A percentile compares a stretch with the other conserved stretches of the same genome.
phyloP scores from a whole-genome alignment of 2,888 invertebrate genomes.

The Uloborus plumipes region DNA sequence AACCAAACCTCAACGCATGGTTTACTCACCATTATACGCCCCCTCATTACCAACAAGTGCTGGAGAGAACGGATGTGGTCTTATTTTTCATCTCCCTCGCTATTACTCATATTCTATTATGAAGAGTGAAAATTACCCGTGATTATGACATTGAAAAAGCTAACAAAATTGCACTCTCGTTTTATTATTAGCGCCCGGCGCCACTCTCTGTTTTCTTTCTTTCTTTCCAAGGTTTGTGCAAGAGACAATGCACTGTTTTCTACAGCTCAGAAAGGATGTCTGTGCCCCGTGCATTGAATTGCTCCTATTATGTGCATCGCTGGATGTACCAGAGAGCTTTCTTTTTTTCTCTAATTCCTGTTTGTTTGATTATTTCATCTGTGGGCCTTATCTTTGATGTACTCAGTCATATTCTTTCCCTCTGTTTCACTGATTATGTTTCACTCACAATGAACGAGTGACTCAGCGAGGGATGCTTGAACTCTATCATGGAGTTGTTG shows the following conservation, averaged over 20 bases:
- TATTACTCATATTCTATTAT: constrained; percentile 57
- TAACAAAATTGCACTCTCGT: constrained; percentile 52
- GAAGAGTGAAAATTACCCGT: constrained; percentile 61
- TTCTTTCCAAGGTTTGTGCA: not conserved
- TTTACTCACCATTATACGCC: constrained; percentile 21
- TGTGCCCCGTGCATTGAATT: constrained; percentile 38
- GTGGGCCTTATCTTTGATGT: constrained; percentile 10
- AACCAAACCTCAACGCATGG: constrained; percentile 1
- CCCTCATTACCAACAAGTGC: constrained; percentile 16
- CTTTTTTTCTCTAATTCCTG: constrained; percentile 31
- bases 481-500: not conserved
- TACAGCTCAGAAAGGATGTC: constrained; percentile 33
- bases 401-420: not conserved
- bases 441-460: constrained; percentile 21
- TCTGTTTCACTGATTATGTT: not conserved
- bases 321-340: constrained; percentile 19
- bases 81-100: constrained; percentile 9
- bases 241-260: constrained; percentile 25
- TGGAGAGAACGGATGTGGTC: constrained; percentile 42
- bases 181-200: constrained; percentile 48
- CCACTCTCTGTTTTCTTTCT: constrained; percentile 25
- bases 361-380: constrained; percentile 20
- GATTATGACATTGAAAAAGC: constrained; percentile 62
- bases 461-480: not conserved
- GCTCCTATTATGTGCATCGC: constrained; percentile 51